phyloP scores from a whole-genome alignment of 2,113 vertebrate species.

The Myotis davidii region DNA sequence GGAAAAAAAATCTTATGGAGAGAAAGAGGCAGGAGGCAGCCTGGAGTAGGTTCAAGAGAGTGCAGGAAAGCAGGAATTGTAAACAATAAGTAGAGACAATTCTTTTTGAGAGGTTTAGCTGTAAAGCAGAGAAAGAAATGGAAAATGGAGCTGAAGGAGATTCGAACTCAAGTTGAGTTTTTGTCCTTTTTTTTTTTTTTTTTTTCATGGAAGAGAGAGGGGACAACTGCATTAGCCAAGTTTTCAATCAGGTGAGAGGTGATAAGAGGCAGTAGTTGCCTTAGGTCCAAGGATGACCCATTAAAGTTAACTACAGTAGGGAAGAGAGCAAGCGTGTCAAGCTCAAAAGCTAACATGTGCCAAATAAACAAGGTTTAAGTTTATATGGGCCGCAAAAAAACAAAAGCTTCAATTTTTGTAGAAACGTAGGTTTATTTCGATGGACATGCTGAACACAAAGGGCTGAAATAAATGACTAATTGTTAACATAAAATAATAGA shows the following conservation, averaged over 20 bases:
- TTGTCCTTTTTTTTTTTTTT: background rate
- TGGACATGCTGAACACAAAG: no score
- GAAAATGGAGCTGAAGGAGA: background rate
- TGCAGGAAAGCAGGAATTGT: background rate
- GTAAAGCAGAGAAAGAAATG: background rate
- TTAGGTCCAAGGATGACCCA: background rate
- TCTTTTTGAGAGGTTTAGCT: background rate
- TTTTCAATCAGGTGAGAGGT: background rate
- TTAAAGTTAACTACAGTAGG: background rate
- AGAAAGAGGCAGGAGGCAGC: background rate
- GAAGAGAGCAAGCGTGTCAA: background rate
- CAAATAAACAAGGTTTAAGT: no score
- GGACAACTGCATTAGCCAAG: background rate
- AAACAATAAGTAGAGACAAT: background rate
- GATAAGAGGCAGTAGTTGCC: background rate
- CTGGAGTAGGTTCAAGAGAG: background rate
- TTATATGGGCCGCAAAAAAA: no score
- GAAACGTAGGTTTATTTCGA: no score
- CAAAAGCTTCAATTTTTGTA: no score
- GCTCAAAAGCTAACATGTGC: no score
- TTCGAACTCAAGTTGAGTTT: background rate
- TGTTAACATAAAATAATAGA: no score
- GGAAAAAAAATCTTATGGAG: background rate
- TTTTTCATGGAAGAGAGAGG: background rate
- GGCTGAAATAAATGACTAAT: no score